Evolutionary conservation across 2,113 vertebrate species (phyloP).

Genomic region (Podiceps cristatus): DNA sequence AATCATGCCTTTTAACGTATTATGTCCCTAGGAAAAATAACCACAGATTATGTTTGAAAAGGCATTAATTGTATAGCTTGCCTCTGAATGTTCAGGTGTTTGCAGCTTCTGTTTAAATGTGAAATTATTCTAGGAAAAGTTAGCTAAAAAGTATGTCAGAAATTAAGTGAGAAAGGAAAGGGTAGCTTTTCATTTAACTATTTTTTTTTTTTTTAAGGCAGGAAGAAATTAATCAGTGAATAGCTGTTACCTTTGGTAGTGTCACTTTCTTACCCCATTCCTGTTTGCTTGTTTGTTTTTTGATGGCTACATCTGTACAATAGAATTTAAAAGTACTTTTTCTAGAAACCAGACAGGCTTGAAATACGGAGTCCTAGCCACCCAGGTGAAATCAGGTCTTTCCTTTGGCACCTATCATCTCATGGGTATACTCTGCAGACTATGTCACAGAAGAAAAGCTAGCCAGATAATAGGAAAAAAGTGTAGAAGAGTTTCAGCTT

Average conservation of each 20-base stretch:
- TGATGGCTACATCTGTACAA: background rate
- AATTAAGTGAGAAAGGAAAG: background rate
- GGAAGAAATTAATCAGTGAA: background rate
- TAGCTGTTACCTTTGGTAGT: background rate
- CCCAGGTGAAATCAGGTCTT: background rate
- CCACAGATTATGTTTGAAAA: background rate
- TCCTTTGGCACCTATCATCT: background rate
- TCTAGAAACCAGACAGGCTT: background rate
- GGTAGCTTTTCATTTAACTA: background rate
- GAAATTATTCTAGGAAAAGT: background rate
- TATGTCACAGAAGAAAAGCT: background rate
- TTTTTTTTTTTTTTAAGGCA: background rate
- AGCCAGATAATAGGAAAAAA: background rate
- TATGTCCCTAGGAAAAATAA: background rate
- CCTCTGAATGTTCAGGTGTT: background rate
- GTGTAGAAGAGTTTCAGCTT: background rate
- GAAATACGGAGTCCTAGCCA: background rate
- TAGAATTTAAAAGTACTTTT: background rate
- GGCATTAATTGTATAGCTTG: fast-evolving
- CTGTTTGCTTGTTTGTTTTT: background rate
- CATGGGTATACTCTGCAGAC: background rate
- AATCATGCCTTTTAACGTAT: background rate
- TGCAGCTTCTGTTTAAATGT: background rate
- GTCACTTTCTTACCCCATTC: background rate
- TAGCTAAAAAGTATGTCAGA: background rate